Conservation (phyloP, 2,797 vertebrate species). For the Chelon labrosus region DNA sequence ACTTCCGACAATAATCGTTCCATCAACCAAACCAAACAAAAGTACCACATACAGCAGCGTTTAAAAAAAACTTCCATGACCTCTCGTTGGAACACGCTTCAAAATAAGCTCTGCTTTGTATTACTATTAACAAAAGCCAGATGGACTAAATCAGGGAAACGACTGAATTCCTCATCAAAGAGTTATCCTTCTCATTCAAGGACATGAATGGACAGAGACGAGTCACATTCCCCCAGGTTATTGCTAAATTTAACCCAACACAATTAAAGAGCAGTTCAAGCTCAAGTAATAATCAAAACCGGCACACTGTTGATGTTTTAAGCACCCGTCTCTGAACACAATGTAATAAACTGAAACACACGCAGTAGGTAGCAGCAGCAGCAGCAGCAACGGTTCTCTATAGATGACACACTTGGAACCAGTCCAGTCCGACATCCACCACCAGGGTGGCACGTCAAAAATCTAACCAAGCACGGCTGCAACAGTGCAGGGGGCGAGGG, state of each 20-base stretch:
- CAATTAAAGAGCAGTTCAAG: background rate
- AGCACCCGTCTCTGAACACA: background rate
- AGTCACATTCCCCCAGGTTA: slow-evolving; percentile 5
- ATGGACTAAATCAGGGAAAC: slow-evolving; percentile 38
- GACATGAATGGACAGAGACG: slow-evolving; percentile 37
- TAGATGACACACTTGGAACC: slow-evolving; percentile 65
- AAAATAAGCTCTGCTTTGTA: slow-evolving; percentile 25
- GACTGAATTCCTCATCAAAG: slow-evolving; percentile 7
- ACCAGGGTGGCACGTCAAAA: slow-evolving; percentile 32
- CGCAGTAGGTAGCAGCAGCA: slow-evolving; percentile 22
- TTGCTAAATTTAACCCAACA: slow-evolving; percentile 19
- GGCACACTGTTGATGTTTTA: background rate
- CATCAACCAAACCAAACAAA: slow-evolving; percentile 56
- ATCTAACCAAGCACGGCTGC: slow-evolving; percentile 26
- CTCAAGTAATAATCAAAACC: background rate
- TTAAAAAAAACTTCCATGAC: background rate
- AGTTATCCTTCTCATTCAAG: slow-evolving; percentile 26
- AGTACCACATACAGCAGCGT: slow-evolving; percentile 20
- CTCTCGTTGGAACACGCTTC: slow-evolving; percentile 22
- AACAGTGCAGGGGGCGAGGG: slow-evolving; percentile 18
- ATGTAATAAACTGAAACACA: slow-evolving; percentile 43
- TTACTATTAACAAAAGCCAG: slow-evolving; percentile 32
- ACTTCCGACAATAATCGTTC: slow-evolving; percentile 9
- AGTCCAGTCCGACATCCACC: slow-evolving; percentile 34
- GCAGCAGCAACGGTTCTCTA: slow-evolving; percentile 39